Base-by-base conservation (phyloP, 2,113 vertebrate species). In the Daubentonia madagascariensis region DNA sequence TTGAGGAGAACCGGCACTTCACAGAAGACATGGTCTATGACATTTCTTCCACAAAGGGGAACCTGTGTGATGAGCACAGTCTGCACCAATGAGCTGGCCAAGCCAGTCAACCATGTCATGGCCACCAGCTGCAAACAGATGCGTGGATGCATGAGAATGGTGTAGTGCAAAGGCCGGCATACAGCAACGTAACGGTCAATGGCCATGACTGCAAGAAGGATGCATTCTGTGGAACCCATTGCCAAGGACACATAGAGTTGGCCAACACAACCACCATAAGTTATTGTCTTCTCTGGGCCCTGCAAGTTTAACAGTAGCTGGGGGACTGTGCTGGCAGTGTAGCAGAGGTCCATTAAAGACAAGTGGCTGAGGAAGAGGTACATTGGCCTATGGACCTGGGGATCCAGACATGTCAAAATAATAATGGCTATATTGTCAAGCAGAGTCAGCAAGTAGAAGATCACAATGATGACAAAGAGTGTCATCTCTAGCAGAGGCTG, bases 11-110 rank as follows among this genome's bases (percentile, higher is more conserved):
- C 76, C 1, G 68, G 85, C 40, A 84, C 61, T 68, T 95, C 85
- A 28, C 95, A 96, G 59, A 96, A 89, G 57, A 93, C 8, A 18
- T 89, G 90, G 11, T 96, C 76, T 37, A 93, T 92, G 32, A 52
- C 6, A 1, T 83, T 81, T 6, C 57, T 61, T 30, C 78, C 78
- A 70, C 70, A 89, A 17, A 78, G 50, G 1, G 91, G 85, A 8
- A 93, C 18, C 61, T 12, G 85, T 30, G 16, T 35, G 52, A 52
- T 50, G 8, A 92, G 45, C 45, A 72, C 30, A n/a, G 75, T 72
- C 25, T 81, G 88, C 20, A 95, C 23, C n/a, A 86, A 25, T 14
- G 90, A 89, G 37, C 11, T 93, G 43, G 37, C 18, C 67, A 96
- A 57, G 4, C 85, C 90, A 9, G 23, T 48, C 30, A 95, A 18